Percentiles rank a stretch among this genome's conserved stretches.
Conservation (phyloP, 2,888 invertebrate species). For the Xiphydria camelus region DNA sequence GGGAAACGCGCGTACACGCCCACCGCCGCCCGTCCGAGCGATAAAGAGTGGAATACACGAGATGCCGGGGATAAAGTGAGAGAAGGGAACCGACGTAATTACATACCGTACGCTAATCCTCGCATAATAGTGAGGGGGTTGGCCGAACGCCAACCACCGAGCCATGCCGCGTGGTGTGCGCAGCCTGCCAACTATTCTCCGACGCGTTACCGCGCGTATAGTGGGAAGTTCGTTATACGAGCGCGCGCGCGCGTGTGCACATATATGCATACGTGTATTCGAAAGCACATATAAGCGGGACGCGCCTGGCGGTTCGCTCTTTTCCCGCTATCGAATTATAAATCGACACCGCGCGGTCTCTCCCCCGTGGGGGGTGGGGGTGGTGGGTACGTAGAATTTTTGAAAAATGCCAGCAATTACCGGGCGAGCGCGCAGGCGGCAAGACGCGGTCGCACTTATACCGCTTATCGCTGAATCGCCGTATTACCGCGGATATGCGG, state of each 20-base stretch:
- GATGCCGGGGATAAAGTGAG: slow-evolving; percentile 27
- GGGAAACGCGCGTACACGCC: slow-evolving; percentile 4
- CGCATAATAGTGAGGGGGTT: slow-evolving; percentile 33
- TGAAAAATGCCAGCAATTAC: too few species aligned
- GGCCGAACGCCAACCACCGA: slow-evolving; percentile 40
- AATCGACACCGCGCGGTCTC: too few species aligned
- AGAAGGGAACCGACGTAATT: slow-evolving; percentile 4
- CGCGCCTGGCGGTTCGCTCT: too few species aligned
- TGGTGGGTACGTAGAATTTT: too few species aligned
- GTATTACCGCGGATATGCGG: too few species aligned
- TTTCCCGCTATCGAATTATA: too few species aligned
- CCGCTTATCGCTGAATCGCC: too few species aligned
- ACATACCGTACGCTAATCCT: slow-evolving; percentile 35
- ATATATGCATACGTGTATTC: too few species aligned
- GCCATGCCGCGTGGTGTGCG: neutral
- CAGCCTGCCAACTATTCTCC: slow-evolving; percentile 1
- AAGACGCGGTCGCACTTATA: too few species aligned
- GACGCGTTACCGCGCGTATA: neutral
- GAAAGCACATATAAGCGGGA: too few species aligned
- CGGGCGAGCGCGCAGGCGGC: too few species aligned
- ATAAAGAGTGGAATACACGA: slow-evolving; percentile 32
- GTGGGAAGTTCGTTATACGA: neutral
- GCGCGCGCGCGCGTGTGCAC: neutral
- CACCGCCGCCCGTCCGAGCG: slow-evolving; percentile 5
- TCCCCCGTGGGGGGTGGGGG: too few species aligned